phyloP scores from a whole-genome alignment of 2,113 vertebrate species.

The Misgurnus anguillicaudatus region DNA sequence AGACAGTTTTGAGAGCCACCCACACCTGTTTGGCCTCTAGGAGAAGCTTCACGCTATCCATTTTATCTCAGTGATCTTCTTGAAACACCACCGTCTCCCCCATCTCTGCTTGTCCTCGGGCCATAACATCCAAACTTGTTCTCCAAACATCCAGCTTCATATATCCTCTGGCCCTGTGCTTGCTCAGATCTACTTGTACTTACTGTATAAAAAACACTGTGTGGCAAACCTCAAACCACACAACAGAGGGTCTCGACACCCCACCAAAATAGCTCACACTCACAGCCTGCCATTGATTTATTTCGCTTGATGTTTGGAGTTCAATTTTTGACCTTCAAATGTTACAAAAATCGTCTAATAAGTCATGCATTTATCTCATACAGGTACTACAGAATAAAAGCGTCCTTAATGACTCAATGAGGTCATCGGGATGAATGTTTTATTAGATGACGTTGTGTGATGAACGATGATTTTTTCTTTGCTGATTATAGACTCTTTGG shows the following conservation, averaged over 20 bases:
- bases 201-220: constrained; percentile 38
- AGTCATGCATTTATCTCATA: neutral
- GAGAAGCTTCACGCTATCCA: constrained; percentile 59
- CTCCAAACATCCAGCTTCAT: constrained; percentile 61
- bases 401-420: constrained; percentile 29
- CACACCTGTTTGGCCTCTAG: constrained; percentile 51
- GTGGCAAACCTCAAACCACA: neutral
- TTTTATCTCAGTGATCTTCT: constrained; percentile 58
- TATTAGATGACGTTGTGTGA: constrained; percentile 19
- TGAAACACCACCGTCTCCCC: constrained; percentile 15
- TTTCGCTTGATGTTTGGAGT: neutral
- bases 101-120: constrained; percentile 54
- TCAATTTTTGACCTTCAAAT: neutral
- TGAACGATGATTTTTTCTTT: constrained; percentile 27
- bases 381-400: neutral
- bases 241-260: neutral
- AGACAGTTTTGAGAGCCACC: constrained; percentile 32
- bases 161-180: constrained; percentile 34
- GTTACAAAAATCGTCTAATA: too few species aligned
- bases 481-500: constrained; percentile 12
- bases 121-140: constrained; percentile 67
- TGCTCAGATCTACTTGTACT: constrained; percentile 51
- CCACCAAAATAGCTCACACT: neutral
- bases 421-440: constrained; percentile 35
- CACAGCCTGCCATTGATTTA: neutral